Evolutionary conservation across 2,113 vertebrate species (phyloP).

Genomic region (Paramisgurnus dabryanus): DNA sequence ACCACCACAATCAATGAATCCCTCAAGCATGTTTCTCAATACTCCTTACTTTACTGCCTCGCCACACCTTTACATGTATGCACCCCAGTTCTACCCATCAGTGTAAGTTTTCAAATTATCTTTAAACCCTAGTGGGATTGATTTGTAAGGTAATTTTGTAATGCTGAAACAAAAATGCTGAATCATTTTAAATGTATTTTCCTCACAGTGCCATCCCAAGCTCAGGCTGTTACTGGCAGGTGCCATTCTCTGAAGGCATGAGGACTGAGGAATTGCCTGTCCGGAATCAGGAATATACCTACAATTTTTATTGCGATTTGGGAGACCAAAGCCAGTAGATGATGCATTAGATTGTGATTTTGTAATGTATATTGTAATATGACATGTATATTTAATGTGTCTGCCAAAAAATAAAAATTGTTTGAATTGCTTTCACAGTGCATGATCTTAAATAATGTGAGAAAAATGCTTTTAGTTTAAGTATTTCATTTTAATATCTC

Average conservation of each 20-base stretch:
- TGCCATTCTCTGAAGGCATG: conserved; percentile 64
- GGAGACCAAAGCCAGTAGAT: conserved; percentile 29
- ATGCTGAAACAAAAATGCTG: background rate
- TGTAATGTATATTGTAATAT: too few species aligned
- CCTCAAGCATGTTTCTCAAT: conserved; percentile 62
- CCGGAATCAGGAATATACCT: conserved; percentile 64
- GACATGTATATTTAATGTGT: too few species aligned
- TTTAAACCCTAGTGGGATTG: background rate
- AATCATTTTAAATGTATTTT: conserved; percentile 16
- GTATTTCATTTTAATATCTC: too few species aligned
- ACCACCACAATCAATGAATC: conserved; percentile 61
- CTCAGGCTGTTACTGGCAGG: conserved; percentile 65
- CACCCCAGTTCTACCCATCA: conserved; percentile 72
- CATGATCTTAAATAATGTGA: too few species aligned
- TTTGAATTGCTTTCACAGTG: too few species aligned
- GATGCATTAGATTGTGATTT: too few species aligned
- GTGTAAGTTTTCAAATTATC: conserved; percentile 70
- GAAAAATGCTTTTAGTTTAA: too few species aligned
- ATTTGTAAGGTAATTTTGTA: background rate
- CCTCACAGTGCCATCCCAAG: conserved; percentile 70
- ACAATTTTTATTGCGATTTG: conserved; percentile 56
- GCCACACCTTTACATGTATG: conserved; percentile 71
- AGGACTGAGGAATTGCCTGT: conserved; percentile 60
- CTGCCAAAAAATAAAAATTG: too few species aligned
- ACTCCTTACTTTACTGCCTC: conserved; percentile 66